Percentiles rank a stretch among this genome's conserved stretches.
Conservation (phyloP, 2,888 invertebrate species). For the Omphaloscelis lunosa region DNA sequence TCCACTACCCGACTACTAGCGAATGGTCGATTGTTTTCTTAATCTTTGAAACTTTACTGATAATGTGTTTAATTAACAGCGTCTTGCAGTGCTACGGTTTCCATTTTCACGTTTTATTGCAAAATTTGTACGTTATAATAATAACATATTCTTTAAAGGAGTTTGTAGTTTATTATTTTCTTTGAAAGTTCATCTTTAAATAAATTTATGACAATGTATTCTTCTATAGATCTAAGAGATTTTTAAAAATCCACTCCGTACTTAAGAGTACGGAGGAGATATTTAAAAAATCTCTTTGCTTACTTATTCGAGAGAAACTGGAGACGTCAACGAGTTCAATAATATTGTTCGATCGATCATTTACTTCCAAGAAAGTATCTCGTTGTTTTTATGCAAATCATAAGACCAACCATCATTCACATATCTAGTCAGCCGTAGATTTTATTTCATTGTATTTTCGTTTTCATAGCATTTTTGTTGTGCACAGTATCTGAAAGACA, state of each 20-base stretch:
- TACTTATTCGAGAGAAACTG: neutral
- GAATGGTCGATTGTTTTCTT: slow-evolving; percentile 51
- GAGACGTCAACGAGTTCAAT: neutral
- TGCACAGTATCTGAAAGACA: neutral
- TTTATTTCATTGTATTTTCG: neutral
- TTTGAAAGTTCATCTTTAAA: neutral
- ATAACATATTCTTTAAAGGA: neutral
- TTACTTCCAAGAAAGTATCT: neutral
- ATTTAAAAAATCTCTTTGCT: neutral
- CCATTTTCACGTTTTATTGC: neutral
- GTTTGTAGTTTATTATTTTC: slow-evolving; percentile 1
- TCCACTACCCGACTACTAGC: neutral
- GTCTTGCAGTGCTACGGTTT: slow-evolving; percentile 13
- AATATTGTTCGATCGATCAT: neutral
- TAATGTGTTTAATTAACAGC: slow-evolving; percentile 44
- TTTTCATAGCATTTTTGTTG: neutral
- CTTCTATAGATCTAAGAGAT: neutral
- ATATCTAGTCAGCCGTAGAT: neutral
- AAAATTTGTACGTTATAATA: neutral
- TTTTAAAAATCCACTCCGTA: no score
- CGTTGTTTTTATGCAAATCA: neutral
- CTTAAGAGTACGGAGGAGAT: neutral
- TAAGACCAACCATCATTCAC: neutral
- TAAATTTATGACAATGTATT: slow-evolving; percentile 3
- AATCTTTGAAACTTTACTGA: slow-evolving; percentile 35